These are phyloP conservation scores for Probaryconus sp. DNA, from an alignment of 1,140 invertebrate species.

Conservation along the genomic window DNA sequence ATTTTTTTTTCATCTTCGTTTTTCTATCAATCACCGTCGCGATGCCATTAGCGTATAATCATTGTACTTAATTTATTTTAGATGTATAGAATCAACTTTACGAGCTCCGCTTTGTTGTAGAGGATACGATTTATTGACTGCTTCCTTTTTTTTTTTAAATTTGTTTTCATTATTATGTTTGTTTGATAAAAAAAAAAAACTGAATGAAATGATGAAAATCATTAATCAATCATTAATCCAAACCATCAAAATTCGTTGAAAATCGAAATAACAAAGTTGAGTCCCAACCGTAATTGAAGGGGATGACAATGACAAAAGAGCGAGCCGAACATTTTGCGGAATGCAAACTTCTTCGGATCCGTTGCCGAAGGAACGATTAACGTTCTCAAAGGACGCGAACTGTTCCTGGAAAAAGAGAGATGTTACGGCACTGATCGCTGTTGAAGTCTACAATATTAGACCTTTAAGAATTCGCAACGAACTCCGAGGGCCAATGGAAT, in stretches of 20 bases:
- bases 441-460: too few species aligned
- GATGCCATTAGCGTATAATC: slow-evolving; percentile 60
- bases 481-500: slow-evolving; percentile 15
- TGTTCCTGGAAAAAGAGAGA: slow-evolving; percentile 59
- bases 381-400: slow-evolving; percentile 59
- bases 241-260: too few species aligned
- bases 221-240: too few species aligned
- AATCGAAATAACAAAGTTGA: neutral
- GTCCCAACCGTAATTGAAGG: neutral
- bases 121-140: slow-evolving; percentile 24
- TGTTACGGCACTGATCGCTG: slow-evolving; percentile 46
- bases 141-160: slow-evolving; percentile 16
- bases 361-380: slow-evolving; percentile 60
- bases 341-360: slow-evolving; percentile 55
- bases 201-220: too few species aligned
- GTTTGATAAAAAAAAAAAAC: too few species aligned
- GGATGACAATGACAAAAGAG: slow-evolving; percentile 28
- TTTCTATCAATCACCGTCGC: slow-evolving; percentile 58
- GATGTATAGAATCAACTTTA: slow-evolving; percentile 53
- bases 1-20: slow-evolving; percentile 59
- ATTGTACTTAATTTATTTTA: slow-evolving; percentile 67
- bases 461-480: slow-evolving; percentile 39
- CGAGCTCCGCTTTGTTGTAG: slow-evolving; percentile 44
- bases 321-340: slow-evolving; percentile 47
- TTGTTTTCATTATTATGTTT: slow-evolving; percentile 13